Evolutionary conservation across 1,140 invertebrate genomes (phyloP), one percentile per base, ranked within the genome.

Genomic region (Cydia amplana): DNA sequence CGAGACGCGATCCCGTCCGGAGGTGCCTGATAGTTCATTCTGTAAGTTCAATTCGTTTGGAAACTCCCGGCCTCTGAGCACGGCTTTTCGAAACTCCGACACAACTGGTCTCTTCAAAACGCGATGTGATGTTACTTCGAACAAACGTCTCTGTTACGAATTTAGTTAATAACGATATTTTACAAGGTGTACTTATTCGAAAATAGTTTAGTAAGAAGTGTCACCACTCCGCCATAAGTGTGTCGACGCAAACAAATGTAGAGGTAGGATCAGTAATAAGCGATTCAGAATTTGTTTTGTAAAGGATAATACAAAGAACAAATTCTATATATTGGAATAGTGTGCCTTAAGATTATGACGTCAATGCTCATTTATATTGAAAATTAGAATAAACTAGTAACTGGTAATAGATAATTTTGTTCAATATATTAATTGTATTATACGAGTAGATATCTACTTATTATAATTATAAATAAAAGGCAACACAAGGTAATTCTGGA

Each of bases 71-170:
- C 80, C 75, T 75, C 81, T 85, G 82, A 76, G 88, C 90, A 92
- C 90, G 89, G 89, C 88, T 91, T 82, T 89, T 85, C 88, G 90
- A 90, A 91, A 92, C 90, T 92, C 90, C 84, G 81, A 90, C 87
- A 87, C 85, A 83, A 84, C 86, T 81, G 80, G 79, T 77, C 76
- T 81, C 78, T 83, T 85, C 76, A 80, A 84, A 82, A 82, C 78
- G 76, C 64, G 72, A 70, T 67, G 78, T 70, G 77, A 82, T 75
- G 79, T 85, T 85, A 83, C 81, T 88, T 86, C 88, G 84, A 87
- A 86, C 84, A 87, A 86, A 84, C 78, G 79, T 82, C 78, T 82
- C 77, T 79, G 74, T 83, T 83, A 83, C 83, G 85, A 87, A 90
- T 87, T 82, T 87, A 89, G 84, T 78, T 84, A 83, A 85, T 74